phyloP scores from a whole-genome alignment of 2,113 vertebrate genomes.

The Dasypus novemcinctus region DNA sequence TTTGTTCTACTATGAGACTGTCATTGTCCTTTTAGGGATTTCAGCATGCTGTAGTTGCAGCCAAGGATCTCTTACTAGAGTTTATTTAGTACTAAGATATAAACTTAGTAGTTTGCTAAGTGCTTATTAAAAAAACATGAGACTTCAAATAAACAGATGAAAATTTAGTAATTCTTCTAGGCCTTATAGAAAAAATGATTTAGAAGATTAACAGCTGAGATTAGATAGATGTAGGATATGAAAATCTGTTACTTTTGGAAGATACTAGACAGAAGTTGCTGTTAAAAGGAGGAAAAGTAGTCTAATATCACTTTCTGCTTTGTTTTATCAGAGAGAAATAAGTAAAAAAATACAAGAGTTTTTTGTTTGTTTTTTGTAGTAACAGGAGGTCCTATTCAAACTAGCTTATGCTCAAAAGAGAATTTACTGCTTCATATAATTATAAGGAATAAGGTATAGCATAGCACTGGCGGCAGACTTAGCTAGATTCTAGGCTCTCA shows the following conservation, averaged over 20 bases:
- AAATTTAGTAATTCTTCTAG: slow-evolving; percentile 24
- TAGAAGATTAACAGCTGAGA: background rate
- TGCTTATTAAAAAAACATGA: background rate
- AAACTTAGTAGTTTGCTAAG: background rate
- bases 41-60: background rate
- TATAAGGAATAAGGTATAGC: background rate
- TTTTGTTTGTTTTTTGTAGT: background rate
- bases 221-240: background rate
- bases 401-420: background rate
- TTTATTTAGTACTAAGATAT: background rate
- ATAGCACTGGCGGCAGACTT: background rate
- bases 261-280: background rate
- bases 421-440: background rate
- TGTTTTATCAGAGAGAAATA: slow-evolving; percentile 20
- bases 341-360: background rate
- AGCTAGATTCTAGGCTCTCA: background rate
- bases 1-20: background rate
- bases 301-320: background rate
- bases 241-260: background rate
- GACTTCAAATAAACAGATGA: slow-evolving; percentile 31
- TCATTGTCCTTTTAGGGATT: background rate
- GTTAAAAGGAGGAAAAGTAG: background rate
- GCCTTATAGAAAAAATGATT: background rate
- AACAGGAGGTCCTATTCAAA: background rate
- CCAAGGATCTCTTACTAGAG: background rate